Conservation (phyloP, 2,888 invertebrate species). For the Drosophila hamatofila region DNA sequence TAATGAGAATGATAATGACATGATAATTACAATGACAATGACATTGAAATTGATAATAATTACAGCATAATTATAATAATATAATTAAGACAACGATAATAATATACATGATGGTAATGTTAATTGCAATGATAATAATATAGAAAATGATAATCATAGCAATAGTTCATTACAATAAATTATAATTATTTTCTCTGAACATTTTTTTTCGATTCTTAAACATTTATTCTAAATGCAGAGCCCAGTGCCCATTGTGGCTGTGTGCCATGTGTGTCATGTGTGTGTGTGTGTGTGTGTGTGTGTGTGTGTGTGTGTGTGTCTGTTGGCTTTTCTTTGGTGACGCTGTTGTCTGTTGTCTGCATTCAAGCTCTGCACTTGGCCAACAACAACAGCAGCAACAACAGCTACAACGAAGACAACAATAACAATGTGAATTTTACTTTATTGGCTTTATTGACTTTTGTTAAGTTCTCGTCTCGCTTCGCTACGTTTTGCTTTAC, state of each 20-base stretch:
- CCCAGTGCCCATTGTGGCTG: conserved; percentile 1
- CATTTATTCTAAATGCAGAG: not conserved
- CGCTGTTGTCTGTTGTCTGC: conserved; percentile 17
- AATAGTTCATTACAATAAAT: too few relatives aligned
- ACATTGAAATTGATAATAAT: not conserved
- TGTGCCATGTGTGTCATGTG: not conserved
- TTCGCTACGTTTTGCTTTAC: conserved; percentile 33
- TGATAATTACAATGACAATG: not conserved
- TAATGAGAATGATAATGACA: not conserved
- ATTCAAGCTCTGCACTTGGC: conserved; percentile 42
- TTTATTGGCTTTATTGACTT: conserved; percentile 81
- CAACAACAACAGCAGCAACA: conserved; percentile 36
- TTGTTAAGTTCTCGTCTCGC: conserved; percentile 71
- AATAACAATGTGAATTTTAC: conserved; percentile 39
- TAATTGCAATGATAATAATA: not conserved
- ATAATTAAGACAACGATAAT: not conserved
- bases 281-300: not conserved
- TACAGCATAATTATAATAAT: too few relatives aligned
- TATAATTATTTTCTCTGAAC: too few relatives aligned
- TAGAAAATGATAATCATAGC: not conserved
- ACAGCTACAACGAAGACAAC: not conserved
- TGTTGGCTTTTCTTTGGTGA: conserved; percentile 21
- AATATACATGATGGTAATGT: too few relatives aligned
- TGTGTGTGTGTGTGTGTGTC: conserved; percentile 1
- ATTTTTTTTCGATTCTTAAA: too few relatives aligned